Evolutionary conservation across 2,113 vertebrate species (phyloP).

Genomic region (Corythaeola cristata): DNA sequence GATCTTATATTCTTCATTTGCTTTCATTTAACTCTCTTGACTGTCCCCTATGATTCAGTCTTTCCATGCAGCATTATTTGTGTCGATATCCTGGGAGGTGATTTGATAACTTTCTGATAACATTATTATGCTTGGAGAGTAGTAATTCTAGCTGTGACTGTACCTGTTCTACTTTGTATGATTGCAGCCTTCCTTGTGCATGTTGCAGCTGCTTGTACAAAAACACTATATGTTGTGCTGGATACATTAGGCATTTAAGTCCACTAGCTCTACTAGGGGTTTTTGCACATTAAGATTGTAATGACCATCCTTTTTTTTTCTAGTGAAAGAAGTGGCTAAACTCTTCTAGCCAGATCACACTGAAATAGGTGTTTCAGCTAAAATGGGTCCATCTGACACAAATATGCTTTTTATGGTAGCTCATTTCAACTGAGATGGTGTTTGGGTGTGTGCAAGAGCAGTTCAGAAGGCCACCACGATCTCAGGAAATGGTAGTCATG

Average conservation of each 20-base stretch:
- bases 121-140: not conserved
- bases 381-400: not conserved
- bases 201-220: not conserved
- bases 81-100: not conserved
- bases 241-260: not conserved
- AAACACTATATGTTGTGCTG: accelerated
- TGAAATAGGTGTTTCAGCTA: not conserved
- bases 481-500: not conserved
- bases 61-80: not conserved
- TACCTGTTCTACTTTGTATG: not conserved
- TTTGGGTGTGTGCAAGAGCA: not conserved
- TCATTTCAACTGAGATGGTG: not conserved
- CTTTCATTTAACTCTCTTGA: not conserved
- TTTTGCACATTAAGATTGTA: not conserved
- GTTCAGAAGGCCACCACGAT: not conserved
- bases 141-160: not conserved
- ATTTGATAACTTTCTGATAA: not conserved
- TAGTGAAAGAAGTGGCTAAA: not conserved
- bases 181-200: not conserved
- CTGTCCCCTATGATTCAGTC: not conserved
- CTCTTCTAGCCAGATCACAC: not conserved
- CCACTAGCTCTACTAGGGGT: not conserved
- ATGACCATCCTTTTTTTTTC: accelerated
- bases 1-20: not conserved
- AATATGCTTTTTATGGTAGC: not conserved